phyloP scores from a whole-genome alignment of 2,888 invertebrate species.

The Bombylius discolor region DNA sequence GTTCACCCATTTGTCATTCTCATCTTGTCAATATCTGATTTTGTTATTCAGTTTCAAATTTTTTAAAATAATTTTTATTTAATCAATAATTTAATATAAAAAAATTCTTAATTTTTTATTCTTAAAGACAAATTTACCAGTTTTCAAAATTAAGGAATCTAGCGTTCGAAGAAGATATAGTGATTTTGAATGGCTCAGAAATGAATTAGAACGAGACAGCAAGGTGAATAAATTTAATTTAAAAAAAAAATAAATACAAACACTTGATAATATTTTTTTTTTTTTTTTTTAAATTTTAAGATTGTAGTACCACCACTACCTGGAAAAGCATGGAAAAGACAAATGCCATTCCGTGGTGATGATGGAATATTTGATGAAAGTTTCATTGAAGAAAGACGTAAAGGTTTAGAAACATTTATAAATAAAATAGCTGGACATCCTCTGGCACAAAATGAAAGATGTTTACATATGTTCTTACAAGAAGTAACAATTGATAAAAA shows the following conservation, averaged over 20 bases:
- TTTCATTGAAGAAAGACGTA: constrained; percentile 97
- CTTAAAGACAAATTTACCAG: constrained; percentile 94
- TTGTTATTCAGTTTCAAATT: too few relatives aligned
- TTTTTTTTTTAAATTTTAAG: constrained; percentile 36
- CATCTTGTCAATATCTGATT: too few relatives aligned
- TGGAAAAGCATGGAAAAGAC: constrained; percentile 96
- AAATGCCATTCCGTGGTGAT: constrained; percentile 95
- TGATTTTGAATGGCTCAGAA: constrained; percentile 99
- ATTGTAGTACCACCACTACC: constrained; percentile 98
- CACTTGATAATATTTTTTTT: too few relatives aligned
- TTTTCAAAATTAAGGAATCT: constrained; percentile 98
- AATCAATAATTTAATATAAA: too few relatives aligned
- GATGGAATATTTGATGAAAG: constrained; percentile 99
- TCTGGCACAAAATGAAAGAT: constrained; percentile 95
- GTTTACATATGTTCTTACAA: constrained; percentile 98
- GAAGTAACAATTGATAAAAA: constrained; percentile 96
- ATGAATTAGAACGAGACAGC: constrained; percentile 96
- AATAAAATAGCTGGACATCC: constrained; percentile 99
- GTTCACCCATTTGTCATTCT: too few relatives aligned
- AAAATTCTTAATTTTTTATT: background rate
- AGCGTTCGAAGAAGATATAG: constrained; percentile 94
- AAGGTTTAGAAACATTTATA: constrained; percentile 94
- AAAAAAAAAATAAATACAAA: background rate
- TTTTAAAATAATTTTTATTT: too few relatives aligned
- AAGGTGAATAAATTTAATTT: constrained; percentile 52